phyloP scores from a whole-genome alignment of 2,888 invertebrate genomes.

The Patella pellucida region DNA sequence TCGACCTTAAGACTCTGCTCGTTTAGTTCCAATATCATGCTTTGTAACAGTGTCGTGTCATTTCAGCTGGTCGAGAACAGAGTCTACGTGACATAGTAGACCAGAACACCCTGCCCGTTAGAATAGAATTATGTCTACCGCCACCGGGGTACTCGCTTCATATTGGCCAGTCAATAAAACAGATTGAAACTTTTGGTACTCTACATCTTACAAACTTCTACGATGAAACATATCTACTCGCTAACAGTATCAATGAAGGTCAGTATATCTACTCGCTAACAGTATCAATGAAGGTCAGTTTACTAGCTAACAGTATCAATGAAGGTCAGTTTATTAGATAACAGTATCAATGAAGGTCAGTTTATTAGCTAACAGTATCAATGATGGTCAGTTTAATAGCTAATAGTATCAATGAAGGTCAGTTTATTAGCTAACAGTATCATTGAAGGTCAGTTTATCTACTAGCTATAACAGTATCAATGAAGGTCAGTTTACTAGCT shows the following conservation, averaged over 20 bases:
- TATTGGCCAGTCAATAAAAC: not conserved
- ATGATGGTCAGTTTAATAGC: too few relatives aligned
- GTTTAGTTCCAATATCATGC: not conserved
- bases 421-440: too few relatives aligned
- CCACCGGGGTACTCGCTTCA: not conserved
- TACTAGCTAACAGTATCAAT: too few relatives aligned
- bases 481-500: too few relatives aligned
- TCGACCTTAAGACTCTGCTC: not conserved
- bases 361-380: too few relatives aligned
- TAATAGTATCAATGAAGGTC: too few relatives aligned
- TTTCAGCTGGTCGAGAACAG: not conserved
- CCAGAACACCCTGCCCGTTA: not conserved
- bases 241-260: conserved; percentile 6
- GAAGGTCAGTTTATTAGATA: too few relatives aligned
- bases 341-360: too few relatives aligned
- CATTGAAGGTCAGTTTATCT: too few relatives aligned
- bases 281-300: too few relatives aligned
- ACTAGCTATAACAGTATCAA: too few relatives aligned
- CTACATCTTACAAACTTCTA: not conserved
- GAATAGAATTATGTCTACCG: not conserved
- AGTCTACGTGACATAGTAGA: not conserved
- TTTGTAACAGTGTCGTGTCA: too few relatives aligned
- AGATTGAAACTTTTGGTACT: not conserved
- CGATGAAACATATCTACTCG: not conserved
- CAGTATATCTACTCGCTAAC: not conserved